Base-by-base conservation (phyloP, 2,797 vertebrate genomes). In the Chaunax sp. region DNA sequence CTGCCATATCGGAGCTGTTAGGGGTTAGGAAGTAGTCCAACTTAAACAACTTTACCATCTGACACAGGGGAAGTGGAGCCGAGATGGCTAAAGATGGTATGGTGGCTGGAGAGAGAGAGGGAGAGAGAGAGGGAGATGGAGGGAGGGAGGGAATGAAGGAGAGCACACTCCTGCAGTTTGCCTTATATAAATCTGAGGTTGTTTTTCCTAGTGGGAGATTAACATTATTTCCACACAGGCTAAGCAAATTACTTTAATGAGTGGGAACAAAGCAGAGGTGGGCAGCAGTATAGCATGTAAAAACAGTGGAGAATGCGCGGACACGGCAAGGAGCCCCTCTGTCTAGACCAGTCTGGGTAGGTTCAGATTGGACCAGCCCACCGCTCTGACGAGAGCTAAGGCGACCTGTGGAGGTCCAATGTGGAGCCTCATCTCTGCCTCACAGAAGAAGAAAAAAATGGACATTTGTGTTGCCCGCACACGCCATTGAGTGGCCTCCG, bases 21-120 rank as follows among this genome's bases (percentile, higher is more conserved):
- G 77, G 69, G 89, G 83, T 90, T 88, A 89, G 88, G 84, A 92
- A 63, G 45, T 28, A 30, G 72, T 91, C 91, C 91, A 92, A 91
- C 82, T 87, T 87, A 90, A 92, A 92, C 83, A 90, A 86, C 83
- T 88, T 84, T 84, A 87, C 89, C 89, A 84, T 87, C 81, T 89
- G 86, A 89, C 83, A 69, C 77, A 68, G 69, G 73, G 77, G 80
- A 89, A 77, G 67, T 58, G 69, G 81, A 89, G 87, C 83, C 68
- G 70, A 78, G 73, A 85, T 88, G 86, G 87, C 87, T 88, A 91
- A 87, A 90, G 88, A 89, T 88, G 87, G 90, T 87, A 78, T 84
- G 84, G 84, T 88, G 82, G 80, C 71, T 77, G 59, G 26, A 69
- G 61, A 77, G 65, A 54, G 55, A 41, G 59, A 11, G 63, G 52